Percentiles rank a stretch among this genome's conserved stretches.
Evolutionary conservation across 2,113 vertebrate species (phyloP).

Genomic region (Galeopterus variegatus): DNA sequence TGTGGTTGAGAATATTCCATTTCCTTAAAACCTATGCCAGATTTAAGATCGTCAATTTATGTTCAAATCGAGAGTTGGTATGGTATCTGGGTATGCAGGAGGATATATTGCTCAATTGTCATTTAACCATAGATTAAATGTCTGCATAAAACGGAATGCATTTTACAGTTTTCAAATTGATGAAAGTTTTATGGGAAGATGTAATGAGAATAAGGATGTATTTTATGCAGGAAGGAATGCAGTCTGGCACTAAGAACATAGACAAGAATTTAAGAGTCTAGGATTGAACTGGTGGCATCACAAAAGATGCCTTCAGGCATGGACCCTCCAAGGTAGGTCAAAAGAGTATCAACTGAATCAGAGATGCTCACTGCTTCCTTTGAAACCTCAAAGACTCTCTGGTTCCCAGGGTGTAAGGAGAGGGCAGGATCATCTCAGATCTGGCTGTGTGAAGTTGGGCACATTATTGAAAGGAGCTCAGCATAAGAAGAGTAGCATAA

Average conservation of each 20-base stretch:
- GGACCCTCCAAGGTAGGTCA: constrained; percentile 53
- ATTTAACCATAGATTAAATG: constrained; percentile 86
- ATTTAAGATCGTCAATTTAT: constrained; percentile 77
- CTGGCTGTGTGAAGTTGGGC: neutral
- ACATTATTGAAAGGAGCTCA: neutral
- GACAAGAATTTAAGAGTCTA: constrained; percentile 66
- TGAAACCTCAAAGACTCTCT: neutral
- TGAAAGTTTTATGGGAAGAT: constrained; percentile 84
- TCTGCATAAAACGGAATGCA: constrained; percentile 82
- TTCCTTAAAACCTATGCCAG: constrained; percentile 74
- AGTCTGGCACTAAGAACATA: constrained; percentile 59
- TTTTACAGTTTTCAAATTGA: constrained; percentile 84
- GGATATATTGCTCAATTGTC: constrained; percentile 84
- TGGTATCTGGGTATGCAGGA: constrained; percentile 70
- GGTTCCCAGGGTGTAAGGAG: neutral
- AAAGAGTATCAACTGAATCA: neutral
- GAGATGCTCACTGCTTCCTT: neutral
- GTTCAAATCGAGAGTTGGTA: constrained; percentile 74
- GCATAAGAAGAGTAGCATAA: neutral
- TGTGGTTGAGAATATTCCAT: constrained; percentile 47
- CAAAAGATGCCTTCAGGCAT: constrained; percentile 56
- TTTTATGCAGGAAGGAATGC: constrained; percentile 78
- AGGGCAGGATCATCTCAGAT: neutral
- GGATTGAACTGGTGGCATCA: constrained; percentile 49
- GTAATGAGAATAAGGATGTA: constrained; percentile 82